Base-by-base conservation (phyloP, 2,113 vertebrate genomes). In the Platycercus adscitus region DNA sequence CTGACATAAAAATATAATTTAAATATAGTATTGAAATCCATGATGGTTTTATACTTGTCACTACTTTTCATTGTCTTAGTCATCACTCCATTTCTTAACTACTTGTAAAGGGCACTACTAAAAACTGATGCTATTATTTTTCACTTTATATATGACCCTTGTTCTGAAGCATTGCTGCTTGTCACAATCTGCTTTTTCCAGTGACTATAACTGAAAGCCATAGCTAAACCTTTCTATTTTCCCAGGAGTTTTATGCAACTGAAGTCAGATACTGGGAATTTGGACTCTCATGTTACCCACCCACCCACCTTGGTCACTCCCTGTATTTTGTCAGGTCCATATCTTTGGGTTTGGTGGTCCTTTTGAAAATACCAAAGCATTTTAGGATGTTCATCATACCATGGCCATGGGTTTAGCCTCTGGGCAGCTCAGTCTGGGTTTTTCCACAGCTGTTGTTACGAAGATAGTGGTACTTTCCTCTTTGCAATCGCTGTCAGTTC, bases 71-170 rank as follows among this genome's bases (percentile, higher is more conserved):
- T 84, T 76, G 33, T 80, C 75, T 93, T 89, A 81, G 70, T 93
- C 94, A 88, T 91, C 58, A 7, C 7, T 82, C 49, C 10, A 2
- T 81, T 93, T 87, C 41, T 84, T 52, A 89, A 64, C 31, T 83
- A 29, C 91, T 91, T 90, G 49, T n/a, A 80, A 96, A 91, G 88
- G 76, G 66, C 81, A 88, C 55, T 13, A 11, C 89, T 95, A 83
- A 94, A 91, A 95, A 77, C 26, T 47, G 55, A 55, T 81, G 86
- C 50, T 86, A 31, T 75, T 93, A 91, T 58, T 95, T 96, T 93
- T 86, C 41, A 49, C 60, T 89, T 80, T 65, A n/a, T 31, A 25
- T 76, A 26, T 73, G 43, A 17, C 58, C 81, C 24, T 41, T 75
- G 25, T 66, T 90, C 16, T 58, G 55, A 94, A 83, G 13, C 63